Evolutionary conservation across 2,113 vertebrate genomes (phyloP).

Genomic region (Calidris pugnax): DNA sequence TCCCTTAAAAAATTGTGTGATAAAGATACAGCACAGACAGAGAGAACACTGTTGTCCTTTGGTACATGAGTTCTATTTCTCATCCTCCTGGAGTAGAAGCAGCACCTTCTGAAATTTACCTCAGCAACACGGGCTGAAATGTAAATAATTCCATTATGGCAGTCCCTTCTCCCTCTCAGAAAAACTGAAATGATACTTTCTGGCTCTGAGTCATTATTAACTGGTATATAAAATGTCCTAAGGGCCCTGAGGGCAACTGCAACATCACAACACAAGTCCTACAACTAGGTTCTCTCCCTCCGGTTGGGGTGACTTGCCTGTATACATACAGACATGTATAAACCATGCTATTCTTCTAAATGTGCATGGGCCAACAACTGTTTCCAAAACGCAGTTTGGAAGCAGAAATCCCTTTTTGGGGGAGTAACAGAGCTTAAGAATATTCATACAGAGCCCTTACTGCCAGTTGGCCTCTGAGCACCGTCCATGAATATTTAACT

Average conservation of each 20-base stretch:
- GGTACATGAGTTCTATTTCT: not conserved
- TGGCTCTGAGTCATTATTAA: not conserved
- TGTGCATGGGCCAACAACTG: not conserved
- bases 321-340: no score
- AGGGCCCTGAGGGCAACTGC: not conserved
- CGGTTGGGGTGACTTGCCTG: not conserved
- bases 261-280: not conserved
- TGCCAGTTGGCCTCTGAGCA: not conserved
- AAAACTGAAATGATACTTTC: not conserved
- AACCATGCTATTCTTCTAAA: not conserved
- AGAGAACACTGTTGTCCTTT: not conserved
- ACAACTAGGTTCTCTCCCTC: not conserved
- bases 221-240: not conserved
- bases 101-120: not conserved
- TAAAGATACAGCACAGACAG: not conserved
- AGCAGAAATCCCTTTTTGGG: not conserved
- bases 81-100: not conserved
- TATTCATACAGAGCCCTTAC: not conserved
- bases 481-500: not conserved
- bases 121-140: not conserved
- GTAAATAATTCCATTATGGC: not conserved
- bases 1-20: not conserved
- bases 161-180: not conserved
- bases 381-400: not conserved
- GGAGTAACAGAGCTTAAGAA: not conserved